A percentile compares a stretch with the other conserved stretches of the same genome.
These are phyloP conservation scores for Labeo catla DNA, from an alignment of 2,113 vertebrate species.

Conservation along the genomic window DNA sequence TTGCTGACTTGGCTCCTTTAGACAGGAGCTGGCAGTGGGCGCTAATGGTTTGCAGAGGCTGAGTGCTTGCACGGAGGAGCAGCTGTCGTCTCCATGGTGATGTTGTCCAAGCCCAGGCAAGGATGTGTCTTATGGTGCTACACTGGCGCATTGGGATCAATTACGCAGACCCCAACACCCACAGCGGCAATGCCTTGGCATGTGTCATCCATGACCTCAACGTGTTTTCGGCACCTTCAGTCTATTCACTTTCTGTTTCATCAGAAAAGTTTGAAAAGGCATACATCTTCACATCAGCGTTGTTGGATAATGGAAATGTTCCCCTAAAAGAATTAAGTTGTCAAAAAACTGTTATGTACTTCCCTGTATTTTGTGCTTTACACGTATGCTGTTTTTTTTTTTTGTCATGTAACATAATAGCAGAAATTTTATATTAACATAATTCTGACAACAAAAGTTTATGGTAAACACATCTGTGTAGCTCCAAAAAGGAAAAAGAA, in stretches of 20 bases:
- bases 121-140: conserved; percentile 63
- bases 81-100: conserved; percentile 70
- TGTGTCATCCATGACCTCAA: conserved; percentile 55
- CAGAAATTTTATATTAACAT: neutral
- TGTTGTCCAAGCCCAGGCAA: conserved; percentile 68
- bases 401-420: neutral
- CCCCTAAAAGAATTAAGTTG: neutral
- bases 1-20: conserved; percentile 69
- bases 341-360: neutral
- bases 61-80: conserved; percentile 66
- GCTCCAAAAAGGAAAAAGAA: neutral
- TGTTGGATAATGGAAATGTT: neutral
- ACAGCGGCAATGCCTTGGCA: conserved; percentile 61
- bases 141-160: conserved; percentile 78
- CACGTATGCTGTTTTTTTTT: neutral
- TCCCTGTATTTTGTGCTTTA: neutral
- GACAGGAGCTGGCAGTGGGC: conserved; percentile 59
- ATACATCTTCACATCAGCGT: neutral
- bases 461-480: neutral
- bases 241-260: conserved; percentile 36
- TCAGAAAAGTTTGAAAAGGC: neutral
- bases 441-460: too few species aligned
- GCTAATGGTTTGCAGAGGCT: conserved; percentile 67
- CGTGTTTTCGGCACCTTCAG: neutral
- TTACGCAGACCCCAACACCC: conserved; percentile 69